phyloP scores from a whole-genome alignment of 2,797 vertebrate species.

The Lepilemur septentrionalis region DNA sequence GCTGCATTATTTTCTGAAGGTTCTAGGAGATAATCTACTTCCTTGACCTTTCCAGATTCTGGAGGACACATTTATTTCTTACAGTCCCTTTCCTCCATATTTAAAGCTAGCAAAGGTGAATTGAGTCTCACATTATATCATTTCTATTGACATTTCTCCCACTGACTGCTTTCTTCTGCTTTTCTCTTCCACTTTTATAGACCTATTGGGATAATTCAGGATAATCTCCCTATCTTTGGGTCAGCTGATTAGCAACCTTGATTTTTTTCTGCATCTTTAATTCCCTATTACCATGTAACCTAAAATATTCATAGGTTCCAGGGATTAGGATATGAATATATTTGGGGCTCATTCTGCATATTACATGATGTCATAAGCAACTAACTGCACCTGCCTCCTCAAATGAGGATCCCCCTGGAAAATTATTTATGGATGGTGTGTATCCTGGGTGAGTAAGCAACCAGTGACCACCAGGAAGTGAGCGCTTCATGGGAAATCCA shows the following conservation, averaged over 20 bases:
- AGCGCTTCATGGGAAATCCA: not conserved
- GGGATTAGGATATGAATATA: not conserved
- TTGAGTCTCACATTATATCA: not conserved
- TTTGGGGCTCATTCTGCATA: not conserved
- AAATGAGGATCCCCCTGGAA: not conserved
- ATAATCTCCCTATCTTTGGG: not conserved
- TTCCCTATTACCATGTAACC: not conserved
- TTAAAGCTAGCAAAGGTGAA: not conserved
- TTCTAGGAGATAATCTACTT: not conserved
- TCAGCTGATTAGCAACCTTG: not conserved
- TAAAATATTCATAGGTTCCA: not conserved
- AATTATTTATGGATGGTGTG: not conserved
- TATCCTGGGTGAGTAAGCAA: not conserved
- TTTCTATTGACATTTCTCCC: not conserved
- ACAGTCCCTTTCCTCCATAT: not conserved
- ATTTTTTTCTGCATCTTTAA: not conserved
- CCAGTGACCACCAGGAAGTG: not conserved
- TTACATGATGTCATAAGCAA: not conserved
- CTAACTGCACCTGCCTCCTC: not conserved
- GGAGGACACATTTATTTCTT: not conserved
- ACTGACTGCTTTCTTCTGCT: not conserved
- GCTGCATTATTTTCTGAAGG: not conserved
- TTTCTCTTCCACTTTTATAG: not conserved
- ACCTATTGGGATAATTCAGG: not conserved
- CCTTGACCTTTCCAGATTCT: not conserved